A percentile compares a stretch with the other conserved stretches of the same genome.
Conservation (phyloP, 2,113 vertebrate species). For the Calyptomena viridis region DNA sequence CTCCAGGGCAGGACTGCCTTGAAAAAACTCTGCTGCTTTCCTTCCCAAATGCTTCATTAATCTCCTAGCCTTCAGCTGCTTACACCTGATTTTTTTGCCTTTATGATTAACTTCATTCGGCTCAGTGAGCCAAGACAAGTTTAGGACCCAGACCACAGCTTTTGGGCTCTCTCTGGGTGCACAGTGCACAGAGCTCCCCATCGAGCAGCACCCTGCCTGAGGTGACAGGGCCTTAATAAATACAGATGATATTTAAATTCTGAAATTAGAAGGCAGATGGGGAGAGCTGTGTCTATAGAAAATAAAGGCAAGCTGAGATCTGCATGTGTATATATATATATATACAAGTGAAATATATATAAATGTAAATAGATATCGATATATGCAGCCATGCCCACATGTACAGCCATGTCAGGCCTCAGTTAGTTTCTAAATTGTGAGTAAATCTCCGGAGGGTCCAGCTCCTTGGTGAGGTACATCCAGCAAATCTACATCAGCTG, state of each 20-base stretch:
- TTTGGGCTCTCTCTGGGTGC: not conserved
- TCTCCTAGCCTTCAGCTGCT: not conserved
- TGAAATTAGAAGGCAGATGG: constrained; percentile 10
- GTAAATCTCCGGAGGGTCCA: not conserved
- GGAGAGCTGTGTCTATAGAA: not conserved
- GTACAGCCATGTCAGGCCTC: not conserved
- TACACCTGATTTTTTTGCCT: constrained; percentile 39
- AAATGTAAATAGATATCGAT: not conserved
- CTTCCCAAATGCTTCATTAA: constrained; percentile 15
- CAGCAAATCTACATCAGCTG: not conserved
- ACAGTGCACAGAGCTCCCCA: not conserved
- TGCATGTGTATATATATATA: not conserved
- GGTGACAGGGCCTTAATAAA: not conserved
- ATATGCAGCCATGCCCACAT: rapidly evolving
- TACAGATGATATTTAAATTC: constrained; percentile 7
- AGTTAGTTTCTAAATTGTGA: not conserved
- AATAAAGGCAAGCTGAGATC: not conserved
- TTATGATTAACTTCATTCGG: not conserved
- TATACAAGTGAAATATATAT: not conserved
- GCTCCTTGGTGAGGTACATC: not conserved
- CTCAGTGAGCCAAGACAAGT: constrained; percentile 23
- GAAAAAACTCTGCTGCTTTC: not conserved
- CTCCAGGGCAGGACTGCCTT: not conserved
- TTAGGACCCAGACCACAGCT: not conserved
- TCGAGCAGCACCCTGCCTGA: not conserved